Base-by-base conservation (phyloP, 2,888 invertebrate species). In the Aromia moschata region DNA sequence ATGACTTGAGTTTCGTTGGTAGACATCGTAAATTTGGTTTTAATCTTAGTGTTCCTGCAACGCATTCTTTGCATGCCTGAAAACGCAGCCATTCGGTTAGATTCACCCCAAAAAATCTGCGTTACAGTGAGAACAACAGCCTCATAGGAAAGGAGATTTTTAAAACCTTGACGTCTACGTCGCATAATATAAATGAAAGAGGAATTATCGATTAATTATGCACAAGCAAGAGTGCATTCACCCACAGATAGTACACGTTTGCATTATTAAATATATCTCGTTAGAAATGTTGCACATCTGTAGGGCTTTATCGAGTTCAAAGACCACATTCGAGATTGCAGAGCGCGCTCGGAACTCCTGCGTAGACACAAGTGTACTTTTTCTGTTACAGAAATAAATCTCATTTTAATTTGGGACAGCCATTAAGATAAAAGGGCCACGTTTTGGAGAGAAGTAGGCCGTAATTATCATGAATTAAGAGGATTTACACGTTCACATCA, bases 231-330 rank as follows among this genome's bases (percentile, higher is more conserved):
- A 43, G 56, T 33, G 43, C 56, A 43, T 56, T 56, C 43, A 56
- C 56, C 56, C 56, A 15, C 36, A 47, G 56, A 49, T 49, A 56
- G 38, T 11, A 43, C 56, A 56, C 56, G 49, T 43, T 43, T 20
- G 49, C 56, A 33, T 47, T 56, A 49, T 41, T 56, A 56, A 49
- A n/a, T n/a, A n/a, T n/a, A 52, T 52, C 52, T 41, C 20, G 7
- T 41, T 52, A 31, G 14, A 52, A 52, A 52, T 52, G 52, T 40
- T 40, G 41, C 40, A 52, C 52, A 52, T 52, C 52, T 52, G 52
- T 52, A 41, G 52, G 52, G 41, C 38, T 31, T 31, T 52, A 52
- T 52, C 30, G 31, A 30, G 52, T 40, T 52, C 41, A 52, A 52
- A 41, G 52, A 52, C 40, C 52, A 52, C 52, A 37, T 52, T 52